phyloP scores from a whole-genome alignment of 2,113 vertebrate species.

The Cyprinus carpio region DNA sequence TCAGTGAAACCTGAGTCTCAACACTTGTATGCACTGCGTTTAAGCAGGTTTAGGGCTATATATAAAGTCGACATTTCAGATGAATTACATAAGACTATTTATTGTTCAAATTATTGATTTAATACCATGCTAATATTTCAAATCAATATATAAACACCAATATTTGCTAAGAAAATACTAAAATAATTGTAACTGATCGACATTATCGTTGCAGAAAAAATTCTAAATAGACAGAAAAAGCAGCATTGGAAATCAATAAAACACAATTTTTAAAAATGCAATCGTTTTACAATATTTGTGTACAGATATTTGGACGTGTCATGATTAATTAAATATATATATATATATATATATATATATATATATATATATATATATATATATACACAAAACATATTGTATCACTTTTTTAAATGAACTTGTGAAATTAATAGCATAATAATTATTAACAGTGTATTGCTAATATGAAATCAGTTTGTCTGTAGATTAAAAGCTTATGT shows the following conservation, averaged over 20 bases:
- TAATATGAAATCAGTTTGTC: background rate
- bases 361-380: too few relatives aligned
- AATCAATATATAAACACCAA: background rate
- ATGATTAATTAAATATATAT: background rate
- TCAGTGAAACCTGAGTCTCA: background rate
- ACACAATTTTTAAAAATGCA: too few relatives aligned
- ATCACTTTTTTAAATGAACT: background rate
- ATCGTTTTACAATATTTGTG: too few relatives aligned
- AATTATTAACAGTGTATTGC: background rate
- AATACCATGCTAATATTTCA: background rate
- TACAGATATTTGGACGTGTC: too few relatives aligned
- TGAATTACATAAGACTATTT: background rate
- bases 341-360: too few relatives aligned
- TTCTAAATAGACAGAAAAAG: too few relatives aligned
- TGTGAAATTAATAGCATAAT: background rate
- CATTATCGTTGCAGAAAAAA: background rate
- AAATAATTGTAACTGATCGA: background rate
- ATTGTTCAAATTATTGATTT: background rate
- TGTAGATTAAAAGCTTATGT: constrained; percentile 4
- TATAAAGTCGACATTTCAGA: background rate
- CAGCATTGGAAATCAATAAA: too few relatives aligned
- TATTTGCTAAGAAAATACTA: background rate
- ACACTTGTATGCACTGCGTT: background rate
- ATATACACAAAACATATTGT: too few relatives aligned
- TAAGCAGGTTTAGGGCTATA: background rate